Base-by-base conservation (phyloP, 2,113 vertebrate genomes). In the Pteruthius melanotis region DNA sequence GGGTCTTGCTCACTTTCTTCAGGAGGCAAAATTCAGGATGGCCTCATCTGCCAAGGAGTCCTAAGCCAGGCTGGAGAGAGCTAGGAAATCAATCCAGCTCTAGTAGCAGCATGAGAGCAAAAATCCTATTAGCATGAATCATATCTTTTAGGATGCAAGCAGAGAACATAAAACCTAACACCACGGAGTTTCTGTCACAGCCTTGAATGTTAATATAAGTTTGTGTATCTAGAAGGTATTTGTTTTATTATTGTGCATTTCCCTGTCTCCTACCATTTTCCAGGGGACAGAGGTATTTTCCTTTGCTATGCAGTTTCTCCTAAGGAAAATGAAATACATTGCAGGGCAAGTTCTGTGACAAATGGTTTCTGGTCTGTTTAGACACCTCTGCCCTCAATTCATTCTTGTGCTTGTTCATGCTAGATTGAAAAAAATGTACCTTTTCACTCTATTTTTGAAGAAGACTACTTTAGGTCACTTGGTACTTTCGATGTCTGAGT, bases 301-400 rank as follows among this genome's bases (percentile, higher is more conserved):
- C 80, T 86, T 96, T 74, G 56, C 52, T 87, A 70, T 93, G 87
- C 76, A 95, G 54, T 97, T 95, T 95, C 85, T 89, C 63, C 79
- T 80, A 87, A 96, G 80, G 83, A 97, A 96, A 97, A 89, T 96
- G 87, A 97, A 92, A 90, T 66, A 74, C 68, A 78, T 42, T 87
- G 40, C 57, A 60, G 90, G 84, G 44, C 81, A 95, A 72, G 83
- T 75, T 75, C 88, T 84, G 92, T 90, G 90, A 91, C 87, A 85
- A 86, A 91, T 89, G 50, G 28, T 96, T 89, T 94, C 84, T 92
- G 49, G 89, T 94, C 97, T 96, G 82, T 97, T 86, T 95, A 81
- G 90, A 65, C 76, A 87, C 94, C 91, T 94, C 83, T 97, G 89
- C 86, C 85, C 71, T 94, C 96, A 96, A 96, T 97, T 95, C 93